phyloP scores from a whole-genome alignment of 2,888 invertebrate species.

The Bugula neritina region DNA sequence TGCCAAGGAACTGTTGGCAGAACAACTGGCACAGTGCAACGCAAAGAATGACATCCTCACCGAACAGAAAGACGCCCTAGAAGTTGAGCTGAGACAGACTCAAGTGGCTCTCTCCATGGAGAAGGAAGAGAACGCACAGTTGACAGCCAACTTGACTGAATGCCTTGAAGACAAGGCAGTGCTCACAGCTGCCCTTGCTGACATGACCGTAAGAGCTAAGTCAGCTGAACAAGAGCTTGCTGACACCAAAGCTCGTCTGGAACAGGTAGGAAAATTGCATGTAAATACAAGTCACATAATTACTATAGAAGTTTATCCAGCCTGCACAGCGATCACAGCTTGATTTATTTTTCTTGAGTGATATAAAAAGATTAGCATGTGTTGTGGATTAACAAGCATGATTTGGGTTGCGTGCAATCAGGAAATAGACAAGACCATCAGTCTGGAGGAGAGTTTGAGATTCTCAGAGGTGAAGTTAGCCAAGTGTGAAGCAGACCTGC shows the following conservation, averaged over 20 bases:
- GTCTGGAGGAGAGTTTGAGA: background rate
- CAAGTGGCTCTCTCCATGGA: conserved; percentile 5
- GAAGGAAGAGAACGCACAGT: background rate
- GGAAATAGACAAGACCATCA: conserved; percentile 8
- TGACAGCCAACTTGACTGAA: background rate
- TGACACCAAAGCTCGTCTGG: background rate
- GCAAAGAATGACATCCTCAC: background rate
- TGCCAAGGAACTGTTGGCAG: background rate
- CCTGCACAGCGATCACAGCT: too few relatives aligned
- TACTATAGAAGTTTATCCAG: too few relatives aligned
- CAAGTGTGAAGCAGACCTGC: background rate
- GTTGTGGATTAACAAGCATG: too few relatives aligned
- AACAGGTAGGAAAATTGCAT: background rate
- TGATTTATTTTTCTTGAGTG: too few relatives aligned
- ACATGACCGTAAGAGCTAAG: background rate
- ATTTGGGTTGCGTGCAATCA: too few relatives aligned
- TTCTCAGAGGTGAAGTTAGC: background rate
- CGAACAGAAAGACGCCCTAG: background rate
- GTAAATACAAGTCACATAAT: too few relatives aligned
- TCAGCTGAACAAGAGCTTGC: conserved; percentile 8
- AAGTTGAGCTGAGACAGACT: background rate
- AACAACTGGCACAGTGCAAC: background rate
- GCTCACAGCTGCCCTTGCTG: background rate
- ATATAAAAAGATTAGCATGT: too few relatives aligned
- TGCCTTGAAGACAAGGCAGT: conserved; percentile 4